Evolutionary conservation across 1,140 invertebrate species (phyloP).

Genomic region (Panulirus ornatus): DNA sequence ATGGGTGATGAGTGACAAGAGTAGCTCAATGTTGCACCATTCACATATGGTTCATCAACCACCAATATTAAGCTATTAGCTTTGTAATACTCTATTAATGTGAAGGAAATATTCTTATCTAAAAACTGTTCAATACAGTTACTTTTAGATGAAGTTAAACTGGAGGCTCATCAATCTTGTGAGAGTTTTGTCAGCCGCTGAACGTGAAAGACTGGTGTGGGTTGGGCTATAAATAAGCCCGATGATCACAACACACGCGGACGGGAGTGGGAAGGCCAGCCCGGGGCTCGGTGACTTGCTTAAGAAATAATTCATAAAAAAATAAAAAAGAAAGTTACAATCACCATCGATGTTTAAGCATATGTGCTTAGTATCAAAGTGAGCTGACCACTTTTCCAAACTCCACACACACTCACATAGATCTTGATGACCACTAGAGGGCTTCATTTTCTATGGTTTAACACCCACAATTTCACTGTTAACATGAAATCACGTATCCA

Average conservation of each 20-base stretch:
- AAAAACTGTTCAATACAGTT: conserved; percentile 38
- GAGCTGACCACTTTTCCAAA: conserved; percentile 70
- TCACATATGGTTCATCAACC: conserved; percentile 49
- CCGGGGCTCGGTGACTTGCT: conserved; percentile 61
- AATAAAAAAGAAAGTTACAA: conserved; percentile 34
- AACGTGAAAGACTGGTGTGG: conserved; percentile 72
- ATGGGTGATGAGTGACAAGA: conserved; percentile 56
- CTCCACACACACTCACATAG: conserved; percentile 60
- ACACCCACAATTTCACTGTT: conserved; percentile 8
- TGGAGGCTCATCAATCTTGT: conserved; percentile 53
- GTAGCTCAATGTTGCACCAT: conserved; percentile 66
- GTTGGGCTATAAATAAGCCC: conserved; percentile 64
- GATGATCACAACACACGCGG: conserved; percentile 68
- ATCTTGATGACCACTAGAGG: conserved; percentile 32
- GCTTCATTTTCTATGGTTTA: conserved; percentile 23
- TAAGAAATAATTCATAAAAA: conserved; percentile 31
- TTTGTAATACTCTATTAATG: conserved; percentile 18
- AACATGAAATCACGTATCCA: conserved; percentile 26
- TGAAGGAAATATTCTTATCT: conserved; percentile 19
- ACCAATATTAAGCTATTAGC: conserved; percentile 34
- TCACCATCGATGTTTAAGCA: conserved; percentile 51
- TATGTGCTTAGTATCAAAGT: conserved; percentile 62
- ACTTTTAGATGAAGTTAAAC: conserved; percentile 34
- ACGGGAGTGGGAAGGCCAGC: conserved; percentile 71
- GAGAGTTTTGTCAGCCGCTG: conserved; percentile 70